These are phyloP conservation scores for Astyanax mexicanus DNA, from an alignment of 2,797 vertebrate species.

Conservation along the genomic window DNA sequence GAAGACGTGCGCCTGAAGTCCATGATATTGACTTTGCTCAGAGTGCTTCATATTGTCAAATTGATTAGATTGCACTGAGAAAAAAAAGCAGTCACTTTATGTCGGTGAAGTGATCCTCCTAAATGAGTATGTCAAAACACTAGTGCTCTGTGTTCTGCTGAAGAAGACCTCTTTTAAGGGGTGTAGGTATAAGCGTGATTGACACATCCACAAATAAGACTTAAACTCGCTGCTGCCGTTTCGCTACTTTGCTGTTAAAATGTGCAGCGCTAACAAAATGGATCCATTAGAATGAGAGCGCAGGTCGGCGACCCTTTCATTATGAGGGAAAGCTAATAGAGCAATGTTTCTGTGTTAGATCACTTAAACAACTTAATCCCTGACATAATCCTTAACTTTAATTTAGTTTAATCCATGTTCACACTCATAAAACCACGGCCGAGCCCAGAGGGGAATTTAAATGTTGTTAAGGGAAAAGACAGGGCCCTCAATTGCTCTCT, in stretches of 20 bases:
- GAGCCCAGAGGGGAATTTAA: constrained; percentile 64
- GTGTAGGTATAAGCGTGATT: constrained; percentile 46
- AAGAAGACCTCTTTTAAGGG: constrained; percentile 26
- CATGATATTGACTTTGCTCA: not conserved
- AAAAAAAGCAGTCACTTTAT: constrained; percentile 10
- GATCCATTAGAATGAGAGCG: constrained; percentile 72
- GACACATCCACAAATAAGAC: constrained; percentile 48
- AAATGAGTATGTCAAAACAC: constrained; percentile 33
- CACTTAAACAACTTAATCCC: constrained; percentile 81
- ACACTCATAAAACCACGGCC: constrained; percentile 69
- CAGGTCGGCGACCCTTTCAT: constrained; percentile 66
- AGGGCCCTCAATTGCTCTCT: constrained; percentile 40
- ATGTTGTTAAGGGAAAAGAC: constrained; percentile 49
- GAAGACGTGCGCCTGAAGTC: not conserved
- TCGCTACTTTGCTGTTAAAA: constrained; percentile 38
- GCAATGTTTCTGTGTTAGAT: constrained; percentile 70
- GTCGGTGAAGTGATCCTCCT: constrained; percentile 26
- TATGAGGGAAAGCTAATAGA: constrained; percentile 61
- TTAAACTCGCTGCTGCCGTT: constrained; percentile 34
- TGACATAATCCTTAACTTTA: constrained; percentile 80
- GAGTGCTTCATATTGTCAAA: not conserved
- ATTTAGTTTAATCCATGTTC: constrained; percentile 79
- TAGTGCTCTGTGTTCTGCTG: constrained; percentile 27
- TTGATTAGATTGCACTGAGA: not conserved
- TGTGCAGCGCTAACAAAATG: constrained; percentile 65